Percentiles rank a stretch among this genome's conserved stretches.
phyloP scores from a whole-genome alignment of 2,888 invertebrate genomes.

The Brenthis ino region DNA sequence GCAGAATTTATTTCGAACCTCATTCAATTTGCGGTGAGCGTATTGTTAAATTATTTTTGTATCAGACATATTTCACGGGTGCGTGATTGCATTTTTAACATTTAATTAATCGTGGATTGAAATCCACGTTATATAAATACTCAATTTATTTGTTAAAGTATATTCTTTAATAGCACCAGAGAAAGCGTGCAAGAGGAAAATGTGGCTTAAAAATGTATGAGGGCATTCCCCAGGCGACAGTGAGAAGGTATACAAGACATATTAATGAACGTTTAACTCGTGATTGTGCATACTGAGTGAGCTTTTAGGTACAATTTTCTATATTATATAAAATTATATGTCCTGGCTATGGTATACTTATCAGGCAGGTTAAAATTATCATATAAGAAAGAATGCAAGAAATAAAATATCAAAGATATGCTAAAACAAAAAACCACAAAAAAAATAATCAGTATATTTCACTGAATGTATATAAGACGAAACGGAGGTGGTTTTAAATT shows the following conservation, averaged over 20 bases:
- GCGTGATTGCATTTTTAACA: conserved; percentile 52
- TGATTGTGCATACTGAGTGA: conserved; percentile 4
- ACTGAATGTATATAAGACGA: conserved; percentile 35
- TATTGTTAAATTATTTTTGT: conserved; percentile 75
- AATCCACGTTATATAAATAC: conserved; percentile 32
- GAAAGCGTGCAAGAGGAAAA: conserved; percentile 1
- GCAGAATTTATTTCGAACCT: conserved; percentile 77
- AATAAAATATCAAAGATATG: conserved; percentile 24
- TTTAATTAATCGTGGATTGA: conserved; percentile 43
- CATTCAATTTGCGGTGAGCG: conserved; percentile 78
- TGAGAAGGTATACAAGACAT: conserved; percentile 1
- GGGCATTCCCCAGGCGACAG: background rate
- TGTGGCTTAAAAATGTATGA: background rate
- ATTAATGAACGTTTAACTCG: conserved; percentile 5
- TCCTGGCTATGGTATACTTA: no score
- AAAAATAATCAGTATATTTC: conserved; percentile 30
- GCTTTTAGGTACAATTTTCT: background rate
- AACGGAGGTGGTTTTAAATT: conserved; percentile 42
- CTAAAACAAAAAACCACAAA: conserved; percentile 21
- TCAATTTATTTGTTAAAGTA: conserved; percentile 32
- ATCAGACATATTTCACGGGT: conserved; percentile 56
- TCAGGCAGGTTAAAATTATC: background rate
- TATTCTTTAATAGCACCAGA: conserved; percentile 4
- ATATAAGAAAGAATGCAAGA: conserved; percentile 5
- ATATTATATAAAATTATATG: no score